Base-by-base conservation (phyloP, 2,797 vertebrate species). In the Chloroceryle amazona region DNA sequence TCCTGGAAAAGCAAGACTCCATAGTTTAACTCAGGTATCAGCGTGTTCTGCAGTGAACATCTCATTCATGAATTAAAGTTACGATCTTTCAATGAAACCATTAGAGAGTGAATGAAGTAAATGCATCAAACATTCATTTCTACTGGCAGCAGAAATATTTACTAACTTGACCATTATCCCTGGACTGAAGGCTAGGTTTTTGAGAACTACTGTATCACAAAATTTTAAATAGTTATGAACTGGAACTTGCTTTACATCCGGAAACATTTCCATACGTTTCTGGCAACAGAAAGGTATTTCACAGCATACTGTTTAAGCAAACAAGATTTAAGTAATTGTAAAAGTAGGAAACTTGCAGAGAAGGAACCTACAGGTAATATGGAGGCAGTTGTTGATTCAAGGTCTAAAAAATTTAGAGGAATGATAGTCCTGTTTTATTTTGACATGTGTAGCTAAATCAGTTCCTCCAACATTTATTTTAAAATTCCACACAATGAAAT, bases 41-140 rank as follows among this genome's bases (percentile, higher is more conserved):
- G 2, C 15, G 19, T 75, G 13, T 61, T 39, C 39, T 2, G 1
- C 35, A 44, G 44, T 20, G 28, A 81, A 68, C 21, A 39, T 35
- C 44, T 55, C 1, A 0, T 6, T 79, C 3, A 3, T 51, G 2
- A 47, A 22, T 18, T 71, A n/a, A 78, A 87, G 22, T 47, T 66
- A 23, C 20, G 10, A 4, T 47, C 18, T 81, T 78, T 61, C n/a
- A 28, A 6, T 71, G 19, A 75, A 75, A 35, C 6, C 16, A 39
- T 49, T 86, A 7, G 73, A 83, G n/a, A 62, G 28, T 7, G 2
- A 71, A 60, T 28, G 0, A 72, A 78, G n/a, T 25, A 73, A 70
- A 44, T 31, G 18, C 61, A 21, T 62, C 0, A 0, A 37, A 63
- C 16, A 57, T 14, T 62, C 0, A 39, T 67, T 91, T 81, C 62